phyloP scores from a whole-genome alignment of 2,888 invertebrate genomes.

The Idaea aversata region DNA sequence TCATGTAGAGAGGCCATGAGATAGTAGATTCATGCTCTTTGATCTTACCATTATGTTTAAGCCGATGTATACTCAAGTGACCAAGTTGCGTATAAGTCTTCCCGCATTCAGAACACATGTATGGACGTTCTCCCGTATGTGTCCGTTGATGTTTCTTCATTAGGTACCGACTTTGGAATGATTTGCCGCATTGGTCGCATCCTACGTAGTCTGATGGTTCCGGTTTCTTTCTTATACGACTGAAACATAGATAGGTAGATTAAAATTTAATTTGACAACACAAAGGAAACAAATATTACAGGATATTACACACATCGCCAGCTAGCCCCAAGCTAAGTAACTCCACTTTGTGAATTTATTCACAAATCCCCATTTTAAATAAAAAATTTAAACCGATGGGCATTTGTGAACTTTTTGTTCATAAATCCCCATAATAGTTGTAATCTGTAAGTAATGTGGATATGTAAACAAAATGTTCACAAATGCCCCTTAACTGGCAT shows the following conservation, averaged over 20 bases:
- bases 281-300: background rate
- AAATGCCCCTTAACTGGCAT: too few species aligned
- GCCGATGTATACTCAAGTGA: constrained; percentile 59
- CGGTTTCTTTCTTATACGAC: constrained; percentile 32
- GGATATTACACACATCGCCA: background rate
- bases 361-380: too few species aligned
- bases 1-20: too few species aligned
- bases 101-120: constrained; percentile 68
- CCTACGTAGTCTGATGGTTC: constrained; percentile 40
- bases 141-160: constrained; percentile 61
- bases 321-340: background rate
- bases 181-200: constrained; percentile 58
- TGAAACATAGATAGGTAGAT: constrained; percentile 17
- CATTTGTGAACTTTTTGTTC: too few species aligned
- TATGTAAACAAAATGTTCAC: too few species aligned
- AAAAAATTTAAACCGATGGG: too few species aligned
- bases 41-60: constrained; percentile 52
- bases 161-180: constrained; percentile 57
- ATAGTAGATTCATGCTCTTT: background rate
- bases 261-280: too few species aligned
- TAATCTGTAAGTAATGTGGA: too few species aligned
- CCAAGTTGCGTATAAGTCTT: constrained; percentile 68
- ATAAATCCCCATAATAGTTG: too few species aligned
- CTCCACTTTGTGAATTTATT: too few species aligned
- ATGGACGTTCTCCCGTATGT: constrained; percentile 64